Conservation (phyloP, 92 coral and sea anemone species). For the Pocillopora grandis region DNA sequence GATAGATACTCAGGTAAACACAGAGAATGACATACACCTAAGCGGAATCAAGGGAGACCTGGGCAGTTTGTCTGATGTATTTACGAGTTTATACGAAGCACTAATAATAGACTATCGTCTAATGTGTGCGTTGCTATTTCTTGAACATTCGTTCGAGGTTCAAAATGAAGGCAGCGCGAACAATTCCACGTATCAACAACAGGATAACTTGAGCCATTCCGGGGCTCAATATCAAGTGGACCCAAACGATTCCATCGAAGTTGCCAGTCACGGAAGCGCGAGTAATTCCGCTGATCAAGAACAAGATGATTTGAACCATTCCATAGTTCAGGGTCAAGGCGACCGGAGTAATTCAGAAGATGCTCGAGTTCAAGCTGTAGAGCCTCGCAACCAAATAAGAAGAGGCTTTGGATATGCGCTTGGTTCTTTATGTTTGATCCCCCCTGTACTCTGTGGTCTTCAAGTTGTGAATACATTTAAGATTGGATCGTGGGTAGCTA, state of each 20-base stretch:
- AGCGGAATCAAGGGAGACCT: constrained; percentile 13
- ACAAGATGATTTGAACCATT: too few species aligned
- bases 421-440: constrained; percentile 40
- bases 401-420: constrained; percentile 37
- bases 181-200: too few species aligned
- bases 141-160: constrained; percentile 60
- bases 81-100: constrained; percentile 55
- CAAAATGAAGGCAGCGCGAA: background rate
- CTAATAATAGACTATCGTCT: constrained; percentile 64
- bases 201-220: background rate
- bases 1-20: constrained; percentile 64
- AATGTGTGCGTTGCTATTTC: constrained; percentile 57
- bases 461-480: constrained; percentile 14
- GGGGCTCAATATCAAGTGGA: background rate
- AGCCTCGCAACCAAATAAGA: background rate
- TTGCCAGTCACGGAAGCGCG: too few species aligned
- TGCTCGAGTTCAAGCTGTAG: too few species aligned
- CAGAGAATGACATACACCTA: constrained; percentile 43
- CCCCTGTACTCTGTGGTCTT: constrained; percentile 34
- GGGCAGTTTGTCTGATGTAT: constrained; percentile 27
- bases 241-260: too few species aligned
- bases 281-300: too few species aligned
- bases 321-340: too few species aligned
- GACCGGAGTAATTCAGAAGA: too few species aligned
- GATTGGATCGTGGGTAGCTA: constrained; percentile 35